These are phyloP conservation scores for Cryptomyrus ogoouensis DNA, from an alignment of 2,113 vertebrate species.

Conservation along the genomic window DNA sequence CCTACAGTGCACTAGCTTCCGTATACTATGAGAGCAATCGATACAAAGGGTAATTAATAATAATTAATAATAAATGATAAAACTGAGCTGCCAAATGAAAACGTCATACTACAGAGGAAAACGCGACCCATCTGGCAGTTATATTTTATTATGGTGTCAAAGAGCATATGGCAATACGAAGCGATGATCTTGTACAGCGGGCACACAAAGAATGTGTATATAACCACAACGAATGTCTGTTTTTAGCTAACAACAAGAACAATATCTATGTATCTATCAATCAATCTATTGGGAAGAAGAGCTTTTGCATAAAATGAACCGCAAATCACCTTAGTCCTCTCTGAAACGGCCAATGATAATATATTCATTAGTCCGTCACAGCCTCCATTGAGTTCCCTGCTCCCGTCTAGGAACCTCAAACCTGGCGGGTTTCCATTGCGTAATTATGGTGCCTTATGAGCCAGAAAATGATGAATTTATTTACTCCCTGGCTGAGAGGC, in stretches of 20 bases:
- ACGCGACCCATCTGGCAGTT: not conserved
- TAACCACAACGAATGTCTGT: not conserved
- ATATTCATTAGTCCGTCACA: not conserved
- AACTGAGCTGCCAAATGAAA: not conserved
- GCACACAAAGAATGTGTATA: not conserved
- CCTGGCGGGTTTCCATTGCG: not conserved
- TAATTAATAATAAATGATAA: not conserved
- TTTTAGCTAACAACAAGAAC: not conserved
- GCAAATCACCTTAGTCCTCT: not conserved
- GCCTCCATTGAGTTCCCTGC: not conserved
- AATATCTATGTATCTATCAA: not conserved
- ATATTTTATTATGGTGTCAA: not conserved
- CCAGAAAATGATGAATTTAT: conserved; percentile 14
- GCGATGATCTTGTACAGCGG: not conserved
- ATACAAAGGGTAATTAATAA: not conserved
- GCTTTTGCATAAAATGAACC: not conserved
- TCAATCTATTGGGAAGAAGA: not conserved
- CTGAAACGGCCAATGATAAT: not conserved
- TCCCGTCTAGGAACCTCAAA: not conserved
- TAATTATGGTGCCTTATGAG: conserved; percentile 14
- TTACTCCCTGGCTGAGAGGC: not conserved
- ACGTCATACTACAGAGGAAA: not conserved
- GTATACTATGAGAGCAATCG: not conserved
- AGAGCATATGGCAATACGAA: not conserved
- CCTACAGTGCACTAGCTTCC: not conserved